phyloP scores from a whole-genome alignment of 2,888 invertebrate species.

The Zelleria hepariella region DNA sequence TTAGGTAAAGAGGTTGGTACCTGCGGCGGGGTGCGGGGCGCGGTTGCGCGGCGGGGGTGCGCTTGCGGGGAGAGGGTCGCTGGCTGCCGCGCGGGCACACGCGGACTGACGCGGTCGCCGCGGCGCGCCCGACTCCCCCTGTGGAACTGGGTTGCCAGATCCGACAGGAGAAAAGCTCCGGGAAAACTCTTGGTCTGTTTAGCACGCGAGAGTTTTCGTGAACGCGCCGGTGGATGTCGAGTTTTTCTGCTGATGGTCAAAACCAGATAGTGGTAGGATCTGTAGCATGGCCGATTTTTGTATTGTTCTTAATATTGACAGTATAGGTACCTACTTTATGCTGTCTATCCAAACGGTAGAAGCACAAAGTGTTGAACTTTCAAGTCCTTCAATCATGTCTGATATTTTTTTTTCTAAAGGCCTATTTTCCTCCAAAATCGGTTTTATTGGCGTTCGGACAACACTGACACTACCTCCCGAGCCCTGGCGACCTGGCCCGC shows the following conservation, averaged over 20 bases:
- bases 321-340: no score
- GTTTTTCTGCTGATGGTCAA: no score
- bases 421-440: neutral
- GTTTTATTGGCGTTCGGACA: constrained; percentile 21
- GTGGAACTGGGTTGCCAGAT: constrained; percentile 28
- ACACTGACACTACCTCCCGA: constrained; percentile 38
- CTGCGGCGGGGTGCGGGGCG: constrained; percentile 1
- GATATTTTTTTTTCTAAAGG: no score
- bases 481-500: constrained; percentile 50
- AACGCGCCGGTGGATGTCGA: no score
- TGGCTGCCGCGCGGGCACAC: constrained; percentile 50
- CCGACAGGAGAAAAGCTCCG: neutral
- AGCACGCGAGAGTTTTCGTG: no score
- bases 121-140: constrained; percentile 23
- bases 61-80: constrained; percentile 30
- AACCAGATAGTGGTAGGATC: no score
- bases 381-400: no score
- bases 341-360: no score
- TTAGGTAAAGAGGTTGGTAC: constrained; percentile 3
- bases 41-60: constrained; percentile 23
- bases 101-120: constrained; percentile 47
- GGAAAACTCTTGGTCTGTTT: neutral
- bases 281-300: no score
- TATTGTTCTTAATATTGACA: no score
- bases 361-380: no score